A percentile compares a stretch with the other conserved stretches of the same genome.
phyloP scores from a whole-genome alignment of 1,140 invertebrate genomes.

The Holotrichia oblita region DNA sequence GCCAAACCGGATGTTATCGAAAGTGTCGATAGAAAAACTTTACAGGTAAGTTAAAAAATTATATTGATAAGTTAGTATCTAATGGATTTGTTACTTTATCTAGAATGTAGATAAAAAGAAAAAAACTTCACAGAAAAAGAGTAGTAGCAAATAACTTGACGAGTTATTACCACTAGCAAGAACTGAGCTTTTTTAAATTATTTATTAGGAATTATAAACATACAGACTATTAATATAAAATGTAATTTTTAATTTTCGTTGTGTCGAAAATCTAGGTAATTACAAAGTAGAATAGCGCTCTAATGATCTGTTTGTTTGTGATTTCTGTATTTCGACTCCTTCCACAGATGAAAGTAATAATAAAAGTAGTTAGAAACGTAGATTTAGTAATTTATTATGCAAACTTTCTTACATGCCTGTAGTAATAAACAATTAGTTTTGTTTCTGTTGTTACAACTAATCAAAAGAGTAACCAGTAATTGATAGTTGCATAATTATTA shows the following conservation, averaged over 20 bases:
- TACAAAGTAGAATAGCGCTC: background rate
- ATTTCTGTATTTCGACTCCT: background rate
- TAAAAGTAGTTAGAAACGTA: background rate
- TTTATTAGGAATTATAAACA: background rate
- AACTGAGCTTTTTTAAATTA: background rate
- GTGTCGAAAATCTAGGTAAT: background rate
- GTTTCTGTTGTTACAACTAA: background rate
- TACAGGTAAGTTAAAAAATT: conserved; percentile 66
- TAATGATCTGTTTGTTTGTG: background rate
- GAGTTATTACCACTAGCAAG: background rate
- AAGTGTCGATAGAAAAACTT: conserved; percentile 88
- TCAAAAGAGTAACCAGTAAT: background rate
- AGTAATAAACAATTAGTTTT: background rate
- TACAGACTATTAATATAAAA: background rate
- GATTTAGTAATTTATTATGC: background rate
- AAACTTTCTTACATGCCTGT: background rate
- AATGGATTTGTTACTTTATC: background rate
- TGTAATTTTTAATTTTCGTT: background rate
- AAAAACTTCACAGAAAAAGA: conserved; percentile 25
- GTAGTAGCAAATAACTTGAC: conserved; percentile 3
- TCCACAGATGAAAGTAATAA: background rate
- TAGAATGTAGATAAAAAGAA: conserved; percentile 26
- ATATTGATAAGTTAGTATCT: background rate
- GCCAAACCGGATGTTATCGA: conserved; percentile 90
- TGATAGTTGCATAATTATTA: background rate